Evolutionary conservation across 2,797 vertebrate species (phyloP), one percentile per base, ranked within the genome.

Genomic region (Simalia tracyae): DNA sequence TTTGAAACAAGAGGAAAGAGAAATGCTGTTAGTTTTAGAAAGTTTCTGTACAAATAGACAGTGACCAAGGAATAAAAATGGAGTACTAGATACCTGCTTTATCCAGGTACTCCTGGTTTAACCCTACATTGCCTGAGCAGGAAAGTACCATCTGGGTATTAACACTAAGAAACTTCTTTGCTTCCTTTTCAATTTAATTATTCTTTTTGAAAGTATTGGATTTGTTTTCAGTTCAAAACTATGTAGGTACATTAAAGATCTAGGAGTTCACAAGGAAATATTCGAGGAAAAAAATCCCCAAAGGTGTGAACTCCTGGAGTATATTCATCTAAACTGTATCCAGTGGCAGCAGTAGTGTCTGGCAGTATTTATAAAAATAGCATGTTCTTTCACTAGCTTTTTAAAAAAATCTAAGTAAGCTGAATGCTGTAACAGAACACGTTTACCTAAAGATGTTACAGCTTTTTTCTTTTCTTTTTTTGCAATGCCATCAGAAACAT

Each of bases 351-450:
- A 94, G 90, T 66, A 95, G 1, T 36, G 42, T 94, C 91, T 93
- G 89, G 84, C 56, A 96, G 61, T 66, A 91, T 85, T 76, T 87
- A 93, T 84, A 94, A 96, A 96, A 94, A 95, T 36, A 96, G 60
- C 7, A 88, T 42, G 15, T 57, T 92, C 92, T 96, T 96, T 93
- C 93, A 95, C 86, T 91, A 94, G 92, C 15, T 12, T 87, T 76
- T 6, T 22, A 28, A 56, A 42, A 90, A n/a, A 81, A 81, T 24
- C 42, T n/a, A 81, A 92, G 36, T 22, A 89, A 92, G 66, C 6
- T 95, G 7, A 72, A 93, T 94, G 15, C 76, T 92, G 66, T 92
- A 92, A 92, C 91, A 94, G 86, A 46, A 87, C 42, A 46, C 90
- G 91, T 92, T 91, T 92, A 91, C 91, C 31, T 57, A 84, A 91